Evolutionary conservation across 1,140 invertebrate genomes (phyloP).

Genomic region (Caerostris extrusa): DNA sequence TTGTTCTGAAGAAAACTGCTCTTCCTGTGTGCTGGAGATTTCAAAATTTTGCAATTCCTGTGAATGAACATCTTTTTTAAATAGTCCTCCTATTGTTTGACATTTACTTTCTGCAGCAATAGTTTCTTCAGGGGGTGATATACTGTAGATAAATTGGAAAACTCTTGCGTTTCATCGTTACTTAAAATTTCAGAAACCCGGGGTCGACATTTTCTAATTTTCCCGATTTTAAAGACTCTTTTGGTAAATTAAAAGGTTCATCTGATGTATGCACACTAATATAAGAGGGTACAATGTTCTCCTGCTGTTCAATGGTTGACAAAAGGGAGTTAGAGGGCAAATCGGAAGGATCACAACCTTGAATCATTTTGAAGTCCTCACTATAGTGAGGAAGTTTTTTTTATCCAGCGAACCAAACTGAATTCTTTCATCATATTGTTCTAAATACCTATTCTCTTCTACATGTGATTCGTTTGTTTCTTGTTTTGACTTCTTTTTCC

Average conservation of each 20-base stretch:
- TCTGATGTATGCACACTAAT: slow-evolving; percentile 40
- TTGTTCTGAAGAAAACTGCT: not conserved
- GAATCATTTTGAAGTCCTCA: slow-evolving; percentile 73
- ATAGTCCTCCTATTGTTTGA: not conserved
- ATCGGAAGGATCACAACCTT: slow-evolving; percentile 55
- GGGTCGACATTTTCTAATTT: not conserved
- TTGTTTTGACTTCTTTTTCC: slow-evolving; percentile 19
- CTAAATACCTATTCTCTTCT: slow-evolving; percentile 48
- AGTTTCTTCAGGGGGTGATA: not conserved
- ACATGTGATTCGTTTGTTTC: slow-evolving; percentile 5
- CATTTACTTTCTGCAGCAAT: not conserved
- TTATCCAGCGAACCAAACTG: slow-evolving; percentile 49
- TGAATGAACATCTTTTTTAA: not conserved
- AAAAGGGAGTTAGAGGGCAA: slow-evolving; percentile 48
- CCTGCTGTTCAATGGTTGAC: not conserved
- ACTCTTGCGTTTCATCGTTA: not conserved
- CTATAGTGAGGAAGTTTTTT: slow-evolving; percentile 74
- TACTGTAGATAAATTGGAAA: not conserved
- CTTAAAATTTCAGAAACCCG: not conserved
- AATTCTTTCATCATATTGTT: slow-evolving; percentile 31
- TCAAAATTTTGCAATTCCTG: not conserved
- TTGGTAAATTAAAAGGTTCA: not conserved
- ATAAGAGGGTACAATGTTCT: slow-evolving; percentile 62
- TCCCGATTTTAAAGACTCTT: not conserved
- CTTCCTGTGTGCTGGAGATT: not conserved